Conservation (phyloP, 1,140 invertebrate genomes). For the Apis florea region DNA sequence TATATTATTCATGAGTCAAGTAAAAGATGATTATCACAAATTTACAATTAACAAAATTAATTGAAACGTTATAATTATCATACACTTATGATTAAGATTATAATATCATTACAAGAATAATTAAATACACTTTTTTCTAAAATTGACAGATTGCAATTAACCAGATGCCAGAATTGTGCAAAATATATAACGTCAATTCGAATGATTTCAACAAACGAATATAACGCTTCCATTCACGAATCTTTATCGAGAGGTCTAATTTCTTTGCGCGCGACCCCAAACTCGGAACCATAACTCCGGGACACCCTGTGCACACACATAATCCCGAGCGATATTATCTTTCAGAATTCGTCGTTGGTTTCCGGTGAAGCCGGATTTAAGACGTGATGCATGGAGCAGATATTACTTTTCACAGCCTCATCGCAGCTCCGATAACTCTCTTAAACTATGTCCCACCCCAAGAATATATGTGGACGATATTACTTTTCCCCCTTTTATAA, state of each 20-base stretch:
- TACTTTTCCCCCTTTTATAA: background rate
- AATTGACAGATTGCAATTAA: too few species aligned
- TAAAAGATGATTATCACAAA: too few species aligned
- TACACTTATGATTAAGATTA: too few species aligned
- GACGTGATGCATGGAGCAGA: constrained; percentile 25
- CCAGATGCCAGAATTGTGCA: too few species aligned
- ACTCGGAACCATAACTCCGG: background rate
- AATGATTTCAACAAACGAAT: too few species aligned
- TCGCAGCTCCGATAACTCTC: constrained; percentile 15
- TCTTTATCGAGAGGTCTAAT: background rate
- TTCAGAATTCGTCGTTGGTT: constrained; percentile 5
- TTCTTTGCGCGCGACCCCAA: background rate
- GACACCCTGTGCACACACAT: too few species aligned
- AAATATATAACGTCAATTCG: too few species aligned
- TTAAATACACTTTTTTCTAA: too few species aligned
- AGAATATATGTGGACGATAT: constrained; percentile 18
- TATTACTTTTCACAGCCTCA: constrained; percentile 32
- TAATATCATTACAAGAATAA: too few species aligned
- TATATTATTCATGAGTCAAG: too few species aligned
- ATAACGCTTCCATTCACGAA: background rate
- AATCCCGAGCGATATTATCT: background rate
- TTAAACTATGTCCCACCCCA: constrained; percentile 24
- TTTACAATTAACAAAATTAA: too few species aligned
- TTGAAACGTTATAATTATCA: too few species aligned
- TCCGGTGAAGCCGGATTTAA: constrained; percentile 23